phyloP scores from a whole-genome alignment of 2,797 vertebrate species.

The Gobio occitaniae region DNA sequence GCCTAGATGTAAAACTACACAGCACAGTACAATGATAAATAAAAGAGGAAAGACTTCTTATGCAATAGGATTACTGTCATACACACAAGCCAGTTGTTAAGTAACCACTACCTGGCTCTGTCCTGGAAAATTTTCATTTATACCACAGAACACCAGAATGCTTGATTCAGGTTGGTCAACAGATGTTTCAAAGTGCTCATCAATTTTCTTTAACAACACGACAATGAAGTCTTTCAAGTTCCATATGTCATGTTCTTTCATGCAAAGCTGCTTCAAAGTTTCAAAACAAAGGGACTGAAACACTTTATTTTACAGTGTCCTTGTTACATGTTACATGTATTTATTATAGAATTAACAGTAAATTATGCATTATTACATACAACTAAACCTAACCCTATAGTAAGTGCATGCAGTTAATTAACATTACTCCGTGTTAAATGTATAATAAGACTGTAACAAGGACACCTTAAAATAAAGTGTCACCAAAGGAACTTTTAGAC shows the following conservation, averaged over 20 bases:
- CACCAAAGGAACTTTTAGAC: not conserved
- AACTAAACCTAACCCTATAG: not conserved
- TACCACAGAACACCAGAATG: not conserved
- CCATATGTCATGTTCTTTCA: no score
- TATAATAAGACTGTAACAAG: not conserved
- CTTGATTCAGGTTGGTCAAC: not conserved
- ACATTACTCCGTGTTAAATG: not conserved
- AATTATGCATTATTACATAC: no score
- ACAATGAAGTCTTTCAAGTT: not conserved
- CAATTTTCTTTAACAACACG: not conserved
- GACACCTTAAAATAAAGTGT: not conserved
- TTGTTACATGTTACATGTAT: no score
- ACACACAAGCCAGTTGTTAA: constrained; percentile 10
- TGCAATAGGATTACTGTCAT: constrained; percentile 23
- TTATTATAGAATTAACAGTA: no score
- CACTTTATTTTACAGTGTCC: no score
- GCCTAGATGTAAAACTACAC: not conserved
- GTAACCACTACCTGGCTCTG: not conserved
- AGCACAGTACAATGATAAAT: not conserved
- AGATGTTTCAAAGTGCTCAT: not conserved
- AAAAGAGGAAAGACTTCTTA: constrained; percentile 15
- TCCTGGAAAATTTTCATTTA: not conserved
- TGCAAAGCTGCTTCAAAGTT: not conserved
- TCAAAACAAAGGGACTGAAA: no score
- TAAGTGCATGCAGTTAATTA: not conserved